phyloP scores from a whole-genome alignment of 2,797 vertebrate species.

The Sebastes iracundus region DNA sequence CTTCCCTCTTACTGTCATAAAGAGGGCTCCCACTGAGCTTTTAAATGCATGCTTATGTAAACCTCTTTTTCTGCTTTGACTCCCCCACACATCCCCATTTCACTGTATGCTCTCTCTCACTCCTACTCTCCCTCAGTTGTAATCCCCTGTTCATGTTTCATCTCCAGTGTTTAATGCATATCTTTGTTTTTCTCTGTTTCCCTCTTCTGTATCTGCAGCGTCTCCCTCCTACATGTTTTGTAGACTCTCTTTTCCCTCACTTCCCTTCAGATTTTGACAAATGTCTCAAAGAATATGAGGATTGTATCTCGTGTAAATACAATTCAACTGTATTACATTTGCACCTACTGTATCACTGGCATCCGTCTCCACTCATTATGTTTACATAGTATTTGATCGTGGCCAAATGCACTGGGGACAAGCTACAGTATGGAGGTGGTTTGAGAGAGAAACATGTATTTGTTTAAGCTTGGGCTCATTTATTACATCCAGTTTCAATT shows the following conservation, averaged over 20 bases:
- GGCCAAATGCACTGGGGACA: neutral
- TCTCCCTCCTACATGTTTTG: neutral
- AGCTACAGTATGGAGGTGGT: neutral
- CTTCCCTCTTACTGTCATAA: constrained; percentile 18
- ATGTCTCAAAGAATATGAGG: neutral
- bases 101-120: neutral
- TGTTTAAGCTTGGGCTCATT: constrained; percentile 14
- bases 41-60: constrained; percentile 63
- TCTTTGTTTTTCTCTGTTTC: neutral
- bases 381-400: constrained; percentile 10
- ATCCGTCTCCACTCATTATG: neutral
- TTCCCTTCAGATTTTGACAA: neutral
- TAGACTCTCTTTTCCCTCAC: neutral
- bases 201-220: neutral
- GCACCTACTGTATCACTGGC: neutral
- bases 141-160: constrained; percentile 6
- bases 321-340: neutral
- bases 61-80: constrained; percentile 43
- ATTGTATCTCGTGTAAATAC: neutral
- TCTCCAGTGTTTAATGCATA: neutral
- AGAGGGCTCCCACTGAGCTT: constrained; percentile 54
- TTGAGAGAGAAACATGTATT: neutral
- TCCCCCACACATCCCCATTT: constrained; percentile 46
- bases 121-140: neutral
- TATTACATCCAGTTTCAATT: neutral